Percentiles rank a stretch among this genome's conserved stretches.
Conservation (phyloP, 2,797 vertebrate genomes). For the Enteromius argenteus region DNA sequence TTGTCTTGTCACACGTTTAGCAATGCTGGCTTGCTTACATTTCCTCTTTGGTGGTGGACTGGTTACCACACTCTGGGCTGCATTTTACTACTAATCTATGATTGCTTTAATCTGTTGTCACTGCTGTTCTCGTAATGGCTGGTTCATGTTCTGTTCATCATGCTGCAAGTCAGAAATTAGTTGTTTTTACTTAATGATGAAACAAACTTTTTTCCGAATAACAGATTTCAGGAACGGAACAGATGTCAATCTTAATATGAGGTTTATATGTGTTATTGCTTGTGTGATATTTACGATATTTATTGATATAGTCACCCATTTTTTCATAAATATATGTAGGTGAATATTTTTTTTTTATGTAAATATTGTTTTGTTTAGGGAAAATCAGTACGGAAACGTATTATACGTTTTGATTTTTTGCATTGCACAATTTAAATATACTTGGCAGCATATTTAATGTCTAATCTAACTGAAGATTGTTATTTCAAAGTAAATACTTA, state of each 20-base stretch:
- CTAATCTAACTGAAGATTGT: neutral
- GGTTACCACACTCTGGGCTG: conserved; percentile 3
- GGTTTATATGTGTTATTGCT: neutral
- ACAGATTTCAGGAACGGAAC: neutral
- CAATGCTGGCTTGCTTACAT: conserved; percentile 37
- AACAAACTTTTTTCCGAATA: neutral
- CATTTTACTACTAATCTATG: conserved; percentile 20
- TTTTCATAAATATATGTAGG: neutral
- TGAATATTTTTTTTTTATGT: neutral
- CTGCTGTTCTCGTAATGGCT: conserved; percentile 16
- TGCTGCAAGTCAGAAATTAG: neutral
- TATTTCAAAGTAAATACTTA: neutral
- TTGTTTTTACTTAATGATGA: neutral
- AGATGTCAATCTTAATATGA: neutral
- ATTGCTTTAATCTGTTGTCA: conserved; percentile 22
- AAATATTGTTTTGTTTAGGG: neutral
- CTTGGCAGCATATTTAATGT: neutral
- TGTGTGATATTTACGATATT: neutral
- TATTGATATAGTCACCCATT: neutral
- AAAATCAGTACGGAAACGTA: no score
- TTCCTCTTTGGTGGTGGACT: conserved; percentile 37
- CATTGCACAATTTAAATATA: neutral
- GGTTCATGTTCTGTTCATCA: neutral
- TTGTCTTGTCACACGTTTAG: conserved; percentile 24
- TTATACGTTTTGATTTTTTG: neutral